Conservation (phyloP, 2,888 invertebrate species). For the Ophioninae sp. region DNA sequence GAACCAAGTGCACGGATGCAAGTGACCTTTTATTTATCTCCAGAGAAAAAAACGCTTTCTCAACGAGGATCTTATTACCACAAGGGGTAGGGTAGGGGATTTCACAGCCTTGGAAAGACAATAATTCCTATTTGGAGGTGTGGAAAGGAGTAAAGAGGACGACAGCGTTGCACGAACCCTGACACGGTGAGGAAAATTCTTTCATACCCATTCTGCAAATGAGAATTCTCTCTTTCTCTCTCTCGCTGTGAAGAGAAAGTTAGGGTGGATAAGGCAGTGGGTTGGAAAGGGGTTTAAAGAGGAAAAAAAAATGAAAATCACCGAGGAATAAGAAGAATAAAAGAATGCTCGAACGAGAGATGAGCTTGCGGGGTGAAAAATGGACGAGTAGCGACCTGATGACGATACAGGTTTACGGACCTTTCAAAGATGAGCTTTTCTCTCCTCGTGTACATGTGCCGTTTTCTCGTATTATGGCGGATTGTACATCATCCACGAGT, state of each 20-base stretch:
- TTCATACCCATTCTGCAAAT: slow-evolving; percentile 75
- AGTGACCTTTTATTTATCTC: slow-evolving; percentile 28
- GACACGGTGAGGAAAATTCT: slow-evolving; percentile 67
- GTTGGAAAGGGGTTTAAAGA: not conserved
- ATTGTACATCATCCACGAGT: slow-evolving; percentile 61
- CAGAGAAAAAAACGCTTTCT: slow-evolving; percentile 19
- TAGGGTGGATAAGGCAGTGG: slow-evolving; percentile 23
- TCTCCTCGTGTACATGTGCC: slow-evolving; percentile 56
- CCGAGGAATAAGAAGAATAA: slow-evolving; percentile 34
- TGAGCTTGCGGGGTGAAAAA: slow-evolving; percentile 47
- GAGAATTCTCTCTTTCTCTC: slow-evolving; percentile 68
- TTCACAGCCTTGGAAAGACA: slow-evolving; percentile 61
- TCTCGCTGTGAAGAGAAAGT: slow-evolving; percentile 5
- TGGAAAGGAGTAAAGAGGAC: slow-evolving; percentile 28
- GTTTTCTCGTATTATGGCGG: slow-evolving; percentile 33
- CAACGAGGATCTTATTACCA: slow-evolving; percentile 63
- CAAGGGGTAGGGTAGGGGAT: slow-evolving; percentile 55
- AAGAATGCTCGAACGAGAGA: slow-evolving; percentile 38
- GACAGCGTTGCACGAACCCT: slow-evolving; percentile 56
- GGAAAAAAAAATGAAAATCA: slow-evolving; percentile 23
- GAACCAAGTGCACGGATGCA: slow-evolving; percentile 9
- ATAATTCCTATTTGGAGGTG: slow-evolving; percentile 66
- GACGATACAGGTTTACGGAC: slow-evolving; percentile 58
- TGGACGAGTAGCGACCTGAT: slow-evolving; percentile 55
- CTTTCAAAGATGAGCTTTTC: slow-evolving; percentile 73